Evolutionary conservation across 2,888 invertebrate genomes (phyloP).

Genomic region (Drosophila glabriapex): DNA sequence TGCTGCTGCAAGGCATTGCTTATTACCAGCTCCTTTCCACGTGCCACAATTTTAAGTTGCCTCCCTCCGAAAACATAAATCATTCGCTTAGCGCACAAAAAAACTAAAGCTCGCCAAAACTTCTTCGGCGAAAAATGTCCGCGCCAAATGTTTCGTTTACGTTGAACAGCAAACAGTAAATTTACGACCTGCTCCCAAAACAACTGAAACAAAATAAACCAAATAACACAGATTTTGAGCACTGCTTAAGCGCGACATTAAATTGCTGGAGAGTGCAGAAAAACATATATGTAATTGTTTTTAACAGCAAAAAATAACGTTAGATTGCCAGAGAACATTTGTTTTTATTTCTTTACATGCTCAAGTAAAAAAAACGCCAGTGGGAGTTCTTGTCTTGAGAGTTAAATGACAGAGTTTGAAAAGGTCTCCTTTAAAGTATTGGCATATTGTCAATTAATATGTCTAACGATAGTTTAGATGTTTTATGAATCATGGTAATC

Average conservation of each 20-base stretch:
- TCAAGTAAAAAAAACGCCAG: neutral
- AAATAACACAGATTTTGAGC: conserved; percentile 21
- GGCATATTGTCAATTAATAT: neutral
- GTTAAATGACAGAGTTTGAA: neutral
- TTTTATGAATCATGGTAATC: no score
- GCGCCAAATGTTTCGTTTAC: conserved; percentile 59
- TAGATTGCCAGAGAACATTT: neutral
- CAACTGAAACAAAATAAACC: conserved; percentile 13
- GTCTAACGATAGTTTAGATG: no score
- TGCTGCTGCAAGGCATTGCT: conserved; percentile 22
- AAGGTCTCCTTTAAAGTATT: neutral
- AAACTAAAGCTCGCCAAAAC: conserved; percentile 41
- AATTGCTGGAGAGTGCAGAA: conserved; percentile 7
- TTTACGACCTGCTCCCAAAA: conserved; percentile 40
- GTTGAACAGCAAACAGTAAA: conserved; percentile 45
- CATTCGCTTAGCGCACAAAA: conserved; percentile 43
- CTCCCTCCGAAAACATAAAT: conserved; percentile 52
- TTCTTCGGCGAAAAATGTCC: conserved; percentile 50
- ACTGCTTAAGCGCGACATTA: conserved; percentile 26
- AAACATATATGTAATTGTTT: conserved; percentile 18
- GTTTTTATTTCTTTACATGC: neutral
- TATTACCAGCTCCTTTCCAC: conserved; percentile 53
- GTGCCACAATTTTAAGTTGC: conserved; percentile 19
- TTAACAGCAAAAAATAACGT: neutral
- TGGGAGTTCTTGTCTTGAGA: neutral